Conservation (phyloP, 1,140 invertebrate species). For the Cydia splendana region DNA sequence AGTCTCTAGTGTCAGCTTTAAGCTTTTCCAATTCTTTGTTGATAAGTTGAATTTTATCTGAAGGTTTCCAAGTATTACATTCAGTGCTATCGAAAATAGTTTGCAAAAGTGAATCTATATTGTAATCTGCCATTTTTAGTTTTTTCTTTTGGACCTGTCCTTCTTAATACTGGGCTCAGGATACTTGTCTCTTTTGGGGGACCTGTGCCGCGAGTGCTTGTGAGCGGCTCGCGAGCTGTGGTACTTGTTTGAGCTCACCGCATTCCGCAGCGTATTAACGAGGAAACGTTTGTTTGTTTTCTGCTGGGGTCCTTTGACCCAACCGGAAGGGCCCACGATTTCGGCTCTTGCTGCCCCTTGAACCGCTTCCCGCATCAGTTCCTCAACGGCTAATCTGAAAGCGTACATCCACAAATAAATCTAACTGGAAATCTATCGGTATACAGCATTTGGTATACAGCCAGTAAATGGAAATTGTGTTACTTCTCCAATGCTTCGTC, state of each 20-base stretch:
- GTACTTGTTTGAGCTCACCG: constrained; percentile 74
- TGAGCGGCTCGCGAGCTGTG: constrained; percentile 51
- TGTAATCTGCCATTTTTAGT: constrained; percentile 65
- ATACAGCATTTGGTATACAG: constrained; percentile 6
- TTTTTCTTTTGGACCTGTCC: constrained; percentile 68
- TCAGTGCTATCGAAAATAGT: constrained; percentile 57
- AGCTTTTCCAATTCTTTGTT: constrained; percentile 79
- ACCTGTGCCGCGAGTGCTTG: constrained; percentile 47
- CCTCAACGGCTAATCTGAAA: constrained; percentile 81
- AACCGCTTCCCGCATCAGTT: constrained; percentile 82
- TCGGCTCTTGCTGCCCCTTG: constrained; percentile 81
- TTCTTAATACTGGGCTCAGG: constrained; percentile 68
- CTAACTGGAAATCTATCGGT: constrained; percentile 26
- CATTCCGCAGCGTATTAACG: constrained; percentile 73
- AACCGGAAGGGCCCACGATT: constrained; percentile 82
- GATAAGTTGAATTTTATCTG: constrained; percentile 79
- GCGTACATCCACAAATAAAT: background rate
- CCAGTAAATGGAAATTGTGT: constrained; percentile 39
- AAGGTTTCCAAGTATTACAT: constrained; percentile 56
- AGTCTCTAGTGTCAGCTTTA: constrained; percentile 80
- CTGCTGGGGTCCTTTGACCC: constrained; percentile 81
- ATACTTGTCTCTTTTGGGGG: constrained; percentile 57
- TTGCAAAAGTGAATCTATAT: constrained; percentile 57
- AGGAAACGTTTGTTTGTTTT: constrained; percentile 83
- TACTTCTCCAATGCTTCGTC: constrained; percentile 76